Evolutionary conservation across 2,113 vertebrate species (phyloP).

Genomic region (Kobus ellipsiprymnus): DNA sequence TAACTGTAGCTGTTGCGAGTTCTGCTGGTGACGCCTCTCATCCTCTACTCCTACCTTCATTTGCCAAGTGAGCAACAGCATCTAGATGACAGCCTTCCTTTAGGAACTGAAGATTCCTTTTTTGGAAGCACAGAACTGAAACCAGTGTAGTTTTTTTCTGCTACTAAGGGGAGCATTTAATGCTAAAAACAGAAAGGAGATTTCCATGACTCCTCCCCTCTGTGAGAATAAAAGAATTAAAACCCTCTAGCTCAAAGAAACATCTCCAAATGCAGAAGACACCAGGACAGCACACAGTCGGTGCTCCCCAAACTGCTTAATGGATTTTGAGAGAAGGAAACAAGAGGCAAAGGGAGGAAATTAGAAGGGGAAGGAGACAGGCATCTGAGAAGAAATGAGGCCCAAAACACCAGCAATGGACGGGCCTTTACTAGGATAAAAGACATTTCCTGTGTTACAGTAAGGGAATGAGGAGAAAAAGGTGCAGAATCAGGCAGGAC

Average conservation of each 20-base stretch:
- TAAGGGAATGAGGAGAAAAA: background rate
- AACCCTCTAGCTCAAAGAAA: background rate
- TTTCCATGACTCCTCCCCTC: background rate
- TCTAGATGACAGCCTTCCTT: background rate
- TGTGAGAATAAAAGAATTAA: background rate
- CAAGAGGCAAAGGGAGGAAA: background rate
- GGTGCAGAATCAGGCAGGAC: background rate
- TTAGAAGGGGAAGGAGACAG: background rate
- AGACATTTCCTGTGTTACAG: background rate
- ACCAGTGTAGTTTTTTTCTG: background rate
- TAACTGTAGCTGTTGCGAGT: background rate
- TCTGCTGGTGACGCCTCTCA: rapidly evolving
- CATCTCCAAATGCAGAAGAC: background rate
- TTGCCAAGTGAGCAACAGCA: background rate
- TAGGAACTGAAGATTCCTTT: background rate
- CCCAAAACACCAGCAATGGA: background rate
- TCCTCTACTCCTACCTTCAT: background rate
- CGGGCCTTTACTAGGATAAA: background rate
- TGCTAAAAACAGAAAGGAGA: background rate
- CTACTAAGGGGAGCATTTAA: background rate
- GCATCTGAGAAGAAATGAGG: background rate
- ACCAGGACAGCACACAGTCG: background rate
- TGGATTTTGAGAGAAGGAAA: background rate
- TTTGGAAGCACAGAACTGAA: background rate
- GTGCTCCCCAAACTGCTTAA: background rate